phyloP scores from a whole-genome alignment of 2,113 vertebrate genomes.

The Cinclus cinclus region DNA sequence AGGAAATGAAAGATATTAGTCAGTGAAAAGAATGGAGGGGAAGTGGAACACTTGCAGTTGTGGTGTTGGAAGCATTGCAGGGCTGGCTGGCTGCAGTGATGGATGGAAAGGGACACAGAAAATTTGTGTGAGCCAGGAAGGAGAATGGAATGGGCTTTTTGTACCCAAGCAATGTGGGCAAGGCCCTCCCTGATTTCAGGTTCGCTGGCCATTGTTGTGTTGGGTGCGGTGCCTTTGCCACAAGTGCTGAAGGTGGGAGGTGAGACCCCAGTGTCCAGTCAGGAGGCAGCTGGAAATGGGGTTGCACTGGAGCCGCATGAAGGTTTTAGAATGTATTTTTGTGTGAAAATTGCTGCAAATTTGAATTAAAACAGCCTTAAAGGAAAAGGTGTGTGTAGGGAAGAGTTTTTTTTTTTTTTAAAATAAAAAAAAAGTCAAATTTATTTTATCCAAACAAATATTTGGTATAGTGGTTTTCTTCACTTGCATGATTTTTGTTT shows the following conservation, averaged over 20 bases:
- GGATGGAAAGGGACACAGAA: not conserved
- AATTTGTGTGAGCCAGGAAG: not conserved
- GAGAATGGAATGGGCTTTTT: not conserved
- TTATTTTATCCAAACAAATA: not conserved
- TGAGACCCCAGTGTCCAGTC: not conserved
- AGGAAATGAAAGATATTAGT: not conserved
- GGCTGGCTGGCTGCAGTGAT: not conserved
- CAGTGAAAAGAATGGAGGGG: not conserved
- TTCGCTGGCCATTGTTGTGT: not conserved
- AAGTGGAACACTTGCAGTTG: not conserved
- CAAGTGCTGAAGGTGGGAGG: not conserved
- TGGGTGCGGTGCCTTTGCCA: not conserved
- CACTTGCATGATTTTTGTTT: not conserved
- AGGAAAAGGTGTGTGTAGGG: rapidly evolving
- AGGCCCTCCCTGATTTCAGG: not conserved
- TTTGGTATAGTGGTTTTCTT: not conserved
- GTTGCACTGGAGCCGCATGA: not conserved
- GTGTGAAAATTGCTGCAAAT: not conserved
- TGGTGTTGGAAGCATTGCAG: not conserved
- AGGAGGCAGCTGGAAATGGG: not conserved
- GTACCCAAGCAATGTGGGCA: not conserved
- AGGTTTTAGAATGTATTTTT: not conserved
- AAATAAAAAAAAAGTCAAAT: not conserved
- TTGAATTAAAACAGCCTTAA: not conserved
- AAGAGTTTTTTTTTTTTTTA: not conserved